Evolutionary conservation across 2,113 vertebrate genomes (phyloP).

Genomic region (Casuarius casuarius): DNA sequence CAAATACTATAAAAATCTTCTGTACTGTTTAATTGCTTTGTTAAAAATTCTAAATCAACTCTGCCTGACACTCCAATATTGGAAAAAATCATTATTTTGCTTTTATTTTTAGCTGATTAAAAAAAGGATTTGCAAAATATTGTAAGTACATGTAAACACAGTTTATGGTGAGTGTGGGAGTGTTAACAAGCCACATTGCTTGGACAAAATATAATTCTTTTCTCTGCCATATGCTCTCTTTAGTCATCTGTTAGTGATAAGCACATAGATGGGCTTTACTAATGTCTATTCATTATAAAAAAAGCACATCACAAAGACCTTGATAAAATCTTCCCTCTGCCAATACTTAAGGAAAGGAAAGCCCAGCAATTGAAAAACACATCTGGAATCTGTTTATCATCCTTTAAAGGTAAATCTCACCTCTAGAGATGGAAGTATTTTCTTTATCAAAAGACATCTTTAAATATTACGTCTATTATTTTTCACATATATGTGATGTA

Average conservation of each 20-base stretch:
- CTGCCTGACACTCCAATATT: not conserved
- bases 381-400: constrained; percentile 64
- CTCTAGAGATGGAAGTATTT: constrained; percentile 56
- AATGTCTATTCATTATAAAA: constrained; percentile 69
- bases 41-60: constrained; percentile 32
- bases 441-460: constrained; percentile 62
- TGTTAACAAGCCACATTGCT: constrained; percentile 57
- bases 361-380: not conserved
- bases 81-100: not conserved
- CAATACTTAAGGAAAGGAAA: constrained; percentile 48
- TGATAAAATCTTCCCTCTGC: constrained; percentile 71
- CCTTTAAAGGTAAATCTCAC: constrained; percentile 59
- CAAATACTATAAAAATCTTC: not conserved
- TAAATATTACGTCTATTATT: constrained; percentile 61
- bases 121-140: not conserved
- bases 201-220: constrained; percentile 69
- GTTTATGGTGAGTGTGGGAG: constrained; percentile 59
- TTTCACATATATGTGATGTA: constrained; percentile 64
- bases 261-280: constrained; percentile 61
- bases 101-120: constrained; percentile 60
- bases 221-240: constrained; percentile 69
- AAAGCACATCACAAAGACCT: constrained; percentile 65
- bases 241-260: constrained; percentile 61
- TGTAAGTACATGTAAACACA: constrained; percentile 40
- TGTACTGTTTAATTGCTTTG: not conserved